Evolutionary conservation across 1,140 invertebrate species (phyloP), one percentile per base, ranked within the genome.

Genomic region (Lepidotrigona ventralis): DNA sequence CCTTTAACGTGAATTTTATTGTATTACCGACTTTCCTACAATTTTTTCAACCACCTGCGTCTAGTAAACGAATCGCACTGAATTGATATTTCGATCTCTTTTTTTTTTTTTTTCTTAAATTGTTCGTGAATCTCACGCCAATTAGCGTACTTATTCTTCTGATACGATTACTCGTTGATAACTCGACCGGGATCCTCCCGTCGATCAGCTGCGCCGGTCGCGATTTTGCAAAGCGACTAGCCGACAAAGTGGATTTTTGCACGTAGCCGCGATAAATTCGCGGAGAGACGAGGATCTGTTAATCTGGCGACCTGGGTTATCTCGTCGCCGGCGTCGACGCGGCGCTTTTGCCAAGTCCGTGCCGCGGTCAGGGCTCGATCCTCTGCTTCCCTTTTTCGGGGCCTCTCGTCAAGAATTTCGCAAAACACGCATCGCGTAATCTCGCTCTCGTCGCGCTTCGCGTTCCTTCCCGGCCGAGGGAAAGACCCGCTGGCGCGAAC

Each of bases 191-290:
- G 71, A 66, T 54, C 66, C 39, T 79, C 26, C 33, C 33, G 29
- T 33, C 72, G 19, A 54, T 66, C 73, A 79, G 54, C 78, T 60
- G 70, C 21, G n/a, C 39, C 51, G 39, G 9, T 15, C 14, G 39
- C 82, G 64, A 69, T 83, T 89, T 66, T 84, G 75, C 72, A 33
- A 33, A 19, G 39, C 46, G 51, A 21, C 29, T 26, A 29, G 66
- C 58, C 66, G 63, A 63, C 60, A 87, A 68, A 87, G 89, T 80
- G 88, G 81, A 90, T 89, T 89, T 90, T 90, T 90, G 81, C 89
- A 90, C 89, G 88, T 84, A 84, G 84, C 46, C 81, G 63, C 83
- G 84, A 89, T 90, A 90, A 90, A 89, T 90, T 81, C 70, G 70
- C 73, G 63, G 33, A 53, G 81, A 77, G 86, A 88, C 82, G 79